Conservation (phyloP, 2,888 invertebrate genomes). For the Heliconius erato region DNA sequence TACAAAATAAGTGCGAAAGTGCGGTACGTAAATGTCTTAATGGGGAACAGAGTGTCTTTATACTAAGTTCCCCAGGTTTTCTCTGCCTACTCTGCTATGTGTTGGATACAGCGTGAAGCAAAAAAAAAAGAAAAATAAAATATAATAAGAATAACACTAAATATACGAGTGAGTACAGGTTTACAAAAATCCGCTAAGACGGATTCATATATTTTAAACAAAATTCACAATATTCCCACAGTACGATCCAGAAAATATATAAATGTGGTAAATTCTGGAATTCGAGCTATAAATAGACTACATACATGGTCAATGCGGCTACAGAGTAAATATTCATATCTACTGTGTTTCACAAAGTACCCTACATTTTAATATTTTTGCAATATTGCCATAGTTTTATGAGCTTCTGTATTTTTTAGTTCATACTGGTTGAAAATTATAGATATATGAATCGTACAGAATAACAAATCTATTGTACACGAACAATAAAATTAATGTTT, state of each 20-base stretch:
- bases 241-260: not conserved
- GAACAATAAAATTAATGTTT: not conserved
- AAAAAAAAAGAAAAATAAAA: too few relatives aligned
- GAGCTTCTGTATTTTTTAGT: not conserved
- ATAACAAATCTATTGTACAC: not conserved
- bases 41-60: too few relatives aligned
- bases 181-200: not conserved
- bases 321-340: not conserved
- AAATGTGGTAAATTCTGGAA: not conserved
- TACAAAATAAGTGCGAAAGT: too few relatives aligned
- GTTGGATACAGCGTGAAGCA: too few relatives aligned
- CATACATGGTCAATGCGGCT: not conserved
- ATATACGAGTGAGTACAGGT: too few relatives aligned
- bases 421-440: not conserved
- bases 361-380: not conserved
- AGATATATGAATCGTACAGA: not conserved
- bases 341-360: not conserved
- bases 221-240: not conserved
- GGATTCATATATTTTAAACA: not conserved
- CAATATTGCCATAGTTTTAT: not conserved
- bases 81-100: too few relatives aligned
- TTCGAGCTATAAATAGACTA: constrained; percentile 4
- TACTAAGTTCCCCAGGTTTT: too few relatives aligned
- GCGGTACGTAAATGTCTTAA: too few relatives aligned
- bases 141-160: too few relatives aligned